Evolutionary conservation across 1,140 invertebrate species (phyloP).

Genomic region (Aphelinus atriplicis): DNA sequence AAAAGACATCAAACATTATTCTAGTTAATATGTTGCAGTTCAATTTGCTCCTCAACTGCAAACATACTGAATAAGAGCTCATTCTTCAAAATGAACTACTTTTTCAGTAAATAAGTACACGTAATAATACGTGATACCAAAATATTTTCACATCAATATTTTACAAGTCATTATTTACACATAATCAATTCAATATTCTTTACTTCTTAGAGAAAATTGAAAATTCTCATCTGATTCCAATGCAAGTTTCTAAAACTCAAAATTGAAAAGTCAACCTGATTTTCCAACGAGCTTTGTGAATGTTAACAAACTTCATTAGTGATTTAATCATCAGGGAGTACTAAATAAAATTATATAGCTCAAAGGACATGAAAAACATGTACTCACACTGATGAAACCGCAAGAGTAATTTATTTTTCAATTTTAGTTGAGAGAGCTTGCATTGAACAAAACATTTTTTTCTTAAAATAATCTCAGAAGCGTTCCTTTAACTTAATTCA

Average conservation of each 20-base stretch:
- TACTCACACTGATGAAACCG: too few species aligned
- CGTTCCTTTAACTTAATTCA: slow-evolving; percentile 83
- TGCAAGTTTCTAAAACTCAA: slow-evolving; percentile 12
- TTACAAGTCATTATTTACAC: slow-evolving; percentile 40
- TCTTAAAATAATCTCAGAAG: background rate
- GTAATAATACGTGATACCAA: slow-evolving; percentile 26
- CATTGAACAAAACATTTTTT: background rate
- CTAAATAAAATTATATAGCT: too few species aligned
- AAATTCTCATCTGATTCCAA: slow-evolving; percentile 1
- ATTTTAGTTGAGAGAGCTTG: background rate
- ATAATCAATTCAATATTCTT: slow-evolving; percentile 1
- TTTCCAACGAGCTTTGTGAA: too few species aligned
- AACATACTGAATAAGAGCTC: slow-evolving; percentile 12
- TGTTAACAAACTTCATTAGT: too few species aligned
- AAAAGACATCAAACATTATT: slow-evolving; percentile 15
- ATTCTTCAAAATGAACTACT: slow-evolving; percentile 17
- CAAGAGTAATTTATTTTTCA: background rate
- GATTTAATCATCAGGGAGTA: too few species aligned
- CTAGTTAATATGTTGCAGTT: background rate
- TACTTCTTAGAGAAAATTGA: background rate
- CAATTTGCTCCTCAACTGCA: background rate
- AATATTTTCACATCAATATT: slow-evolving; percentile 40
- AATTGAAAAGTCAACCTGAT: too few species aligned
- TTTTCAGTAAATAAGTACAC: slow-evolving; percentile 19
- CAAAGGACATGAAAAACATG: too few species aligned